Base-by-base conservation (phyloP, 2,113 vertebrate genomes). In the Neolamprologus brichardi region DNA sequence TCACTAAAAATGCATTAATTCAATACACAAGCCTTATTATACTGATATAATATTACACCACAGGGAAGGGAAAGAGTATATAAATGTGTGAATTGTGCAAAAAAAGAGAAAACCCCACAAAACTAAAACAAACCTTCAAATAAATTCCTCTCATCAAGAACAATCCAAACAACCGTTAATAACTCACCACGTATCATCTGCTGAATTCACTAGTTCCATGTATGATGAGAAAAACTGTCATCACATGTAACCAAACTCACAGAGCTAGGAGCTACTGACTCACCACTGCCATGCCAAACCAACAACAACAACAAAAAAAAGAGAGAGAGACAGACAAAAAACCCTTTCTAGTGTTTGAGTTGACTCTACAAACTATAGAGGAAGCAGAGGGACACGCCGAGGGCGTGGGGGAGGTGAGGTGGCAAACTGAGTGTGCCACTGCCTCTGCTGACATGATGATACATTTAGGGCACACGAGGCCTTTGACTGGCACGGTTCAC, bases 181-280 rank as follows among this genome's bases (percentile, higher is more conserved):
- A 62, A 72, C 15, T 58, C 52, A 54, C 83, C 53, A 37, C 6
- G 10, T 30, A 12, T 87, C 62, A 84, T 75, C 70, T 52, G 78
- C 28, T 75, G 32, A 82, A 80, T 67, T 85, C 39, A 90, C 85
- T 85, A 84, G 46, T 88, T 94, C 90, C 90, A 86, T 54, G 23
- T 3, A n/a, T 79, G 82, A 86, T 77, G 23, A 92, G 79, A 23
- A 80, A 81, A 84, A 82, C 79, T 49, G 85, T 39, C 77, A 85
- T 34, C 54, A 84, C 53, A 70, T 13, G 41, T 44, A 82, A 67
- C 28, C 64, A 53, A 89, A 34, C 78, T 79, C 78, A 81, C 54
- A 82, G 53, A 86, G 79, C 78, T 51, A 80, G 93, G 93, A 93
- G 84, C 86, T 54, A 86, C 82, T 95, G 95, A 96, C 91, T 95